phyloP scores from a whole-genome alignment of 2,113 vertebrate species.

The Scolopax mira region DNA sequence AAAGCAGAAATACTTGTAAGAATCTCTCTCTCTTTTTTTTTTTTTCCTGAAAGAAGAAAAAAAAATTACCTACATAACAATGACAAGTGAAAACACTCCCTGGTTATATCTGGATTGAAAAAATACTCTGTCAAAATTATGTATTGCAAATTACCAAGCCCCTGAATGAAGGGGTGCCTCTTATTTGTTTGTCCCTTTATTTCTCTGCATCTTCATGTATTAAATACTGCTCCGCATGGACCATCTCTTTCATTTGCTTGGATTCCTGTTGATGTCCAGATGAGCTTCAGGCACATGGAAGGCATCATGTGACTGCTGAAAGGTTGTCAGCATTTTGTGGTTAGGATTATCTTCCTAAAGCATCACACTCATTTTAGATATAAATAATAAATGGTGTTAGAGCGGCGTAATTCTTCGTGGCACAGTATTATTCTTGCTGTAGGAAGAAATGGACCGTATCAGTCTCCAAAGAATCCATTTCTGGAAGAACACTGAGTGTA shows the following conservation, averaged over 20 bases:
- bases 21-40: background rate
- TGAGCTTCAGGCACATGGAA: background rate
- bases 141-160: background rate
- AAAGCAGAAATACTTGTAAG: background rate
- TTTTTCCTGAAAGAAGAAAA: background rate
- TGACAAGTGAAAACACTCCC: background rate
- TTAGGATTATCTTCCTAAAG: background rate
- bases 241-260: background rate
- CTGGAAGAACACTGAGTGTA: background rate
- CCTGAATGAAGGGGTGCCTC: background rate
- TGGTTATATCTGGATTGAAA: background rate
- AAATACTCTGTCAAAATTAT: background rate
- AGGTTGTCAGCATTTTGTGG: background rate
- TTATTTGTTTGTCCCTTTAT: background rate
- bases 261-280: background rate
- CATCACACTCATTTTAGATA: constrained; percentile 24
- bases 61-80: background rate
- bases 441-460: background rate
- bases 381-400: constrained; percentile 59
- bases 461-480: constrained; percentile 17
- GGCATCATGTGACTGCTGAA: background rate
- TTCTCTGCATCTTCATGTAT: background rate
- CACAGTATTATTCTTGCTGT: background rate
- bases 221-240: background rate
- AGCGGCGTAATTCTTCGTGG: background rate